Evolutionary conservation across 2,888 invertebrate species (phyloP).

Genomic region (Agapetus fuscipes): DNA sequence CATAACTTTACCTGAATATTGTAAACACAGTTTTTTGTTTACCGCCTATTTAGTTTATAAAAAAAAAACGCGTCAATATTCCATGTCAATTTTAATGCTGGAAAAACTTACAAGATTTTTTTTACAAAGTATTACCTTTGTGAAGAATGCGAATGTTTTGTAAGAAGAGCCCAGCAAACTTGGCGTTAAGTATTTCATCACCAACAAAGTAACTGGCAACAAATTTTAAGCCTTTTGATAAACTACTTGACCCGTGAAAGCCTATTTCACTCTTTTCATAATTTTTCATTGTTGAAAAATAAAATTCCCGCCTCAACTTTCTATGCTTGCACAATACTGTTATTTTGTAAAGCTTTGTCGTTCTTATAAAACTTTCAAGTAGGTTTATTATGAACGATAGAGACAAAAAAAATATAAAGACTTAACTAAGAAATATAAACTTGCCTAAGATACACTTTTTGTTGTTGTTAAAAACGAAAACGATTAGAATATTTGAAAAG

Average conservation of each 20-base stretch:
- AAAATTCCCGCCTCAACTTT: slow-evolving; percentile 12
- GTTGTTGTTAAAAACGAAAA: too few relatives aligned
- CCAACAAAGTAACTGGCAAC: not conserved
- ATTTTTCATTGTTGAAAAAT: slow-evolving; percentile 16
- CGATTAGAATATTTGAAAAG: too few relatives aligned
- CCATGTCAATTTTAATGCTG: too few relatives aligned
- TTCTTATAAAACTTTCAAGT: slow-evolving; percentile 15
- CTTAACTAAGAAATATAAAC: not conserved
- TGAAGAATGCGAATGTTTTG: too few relatives aligned
- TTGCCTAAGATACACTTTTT: not conserved
- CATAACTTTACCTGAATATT: too few relatives aligned
- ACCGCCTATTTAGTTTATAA: too few relatives aligned
- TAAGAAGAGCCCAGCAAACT: too few relatives aligned
- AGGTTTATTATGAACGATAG: slow-evolving; percentile 14
- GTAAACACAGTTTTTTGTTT: too few relatives aligned
- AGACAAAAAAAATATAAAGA: not conserved
- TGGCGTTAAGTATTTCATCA: not conserved
- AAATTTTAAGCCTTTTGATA: slow-evolving; percentile 5
- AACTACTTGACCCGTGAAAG: slow-evolving; percentile 18
- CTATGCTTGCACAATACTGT: slow-evolving; percentile 15
- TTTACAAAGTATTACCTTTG: too few relatives aligned
- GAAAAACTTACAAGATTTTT: too few relatives aligned
- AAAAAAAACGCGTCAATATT: too few relatives aligned
- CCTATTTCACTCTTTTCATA: slow-evolving; percentile 7
- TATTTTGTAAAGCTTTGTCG: slow-evolving; percentile 19